Conservation (phyloP, 1,140 invertebrate genomes). For the Macrocentrus cingulum region DNA sequence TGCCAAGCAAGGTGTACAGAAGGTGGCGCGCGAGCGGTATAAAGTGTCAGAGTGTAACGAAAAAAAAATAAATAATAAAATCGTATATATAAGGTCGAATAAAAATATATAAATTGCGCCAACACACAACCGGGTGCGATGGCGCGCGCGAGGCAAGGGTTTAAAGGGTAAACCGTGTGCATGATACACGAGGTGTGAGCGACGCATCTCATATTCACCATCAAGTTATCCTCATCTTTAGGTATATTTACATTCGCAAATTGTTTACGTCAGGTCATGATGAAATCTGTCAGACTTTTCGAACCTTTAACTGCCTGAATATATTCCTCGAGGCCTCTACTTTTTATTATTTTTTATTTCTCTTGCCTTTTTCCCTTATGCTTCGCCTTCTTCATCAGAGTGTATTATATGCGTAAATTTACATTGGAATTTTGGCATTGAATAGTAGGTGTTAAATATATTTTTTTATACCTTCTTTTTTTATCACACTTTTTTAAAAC, state of each 20-base stretch:
- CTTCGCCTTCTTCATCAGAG: too few species aligned
- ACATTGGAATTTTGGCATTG: too few species aligned
- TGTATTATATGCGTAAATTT: too few species aligned
- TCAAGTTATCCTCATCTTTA: constrained; percentile 8
- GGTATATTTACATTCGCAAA: constrained; percentile 57
- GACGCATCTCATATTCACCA: constrained; percentile 36
- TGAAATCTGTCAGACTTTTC: constrained; percentile 55
- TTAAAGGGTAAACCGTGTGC: constrained; percentile 24
- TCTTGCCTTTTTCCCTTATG: too few species aligned
- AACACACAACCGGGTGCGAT: constrained; percentile 6
- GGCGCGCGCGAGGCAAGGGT: background rate
- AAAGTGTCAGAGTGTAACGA: constrained; percentile 5
- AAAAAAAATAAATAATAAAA: constrained; percentile 8
- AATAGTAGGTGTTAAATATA: too few species aligned
- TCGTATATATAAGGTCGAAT: too few species aligned
- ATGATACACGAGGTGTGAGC: constrained; percentile 11
- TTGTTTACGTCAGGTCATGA: constrained; percentile 57
- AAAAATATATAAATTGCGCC: too few species aligned
- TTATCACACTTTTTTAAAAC: too few species aligned
- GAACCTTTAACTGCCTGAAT: background rate
- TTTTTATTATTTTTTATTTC: background rate
- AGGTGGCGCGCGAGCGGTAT: constrained; percentile 13
- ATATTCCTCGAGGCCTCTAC: constrained; percentile 3
- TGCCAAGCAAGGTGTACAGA: constrained; percentile 13
- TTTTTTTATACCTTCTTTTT: too few species aligned